These are phyloP conservation scores for Drosophila dunni DNA, from an alignment of 1,140 invertebrate species.

Conservation along the genomic window DNA sequence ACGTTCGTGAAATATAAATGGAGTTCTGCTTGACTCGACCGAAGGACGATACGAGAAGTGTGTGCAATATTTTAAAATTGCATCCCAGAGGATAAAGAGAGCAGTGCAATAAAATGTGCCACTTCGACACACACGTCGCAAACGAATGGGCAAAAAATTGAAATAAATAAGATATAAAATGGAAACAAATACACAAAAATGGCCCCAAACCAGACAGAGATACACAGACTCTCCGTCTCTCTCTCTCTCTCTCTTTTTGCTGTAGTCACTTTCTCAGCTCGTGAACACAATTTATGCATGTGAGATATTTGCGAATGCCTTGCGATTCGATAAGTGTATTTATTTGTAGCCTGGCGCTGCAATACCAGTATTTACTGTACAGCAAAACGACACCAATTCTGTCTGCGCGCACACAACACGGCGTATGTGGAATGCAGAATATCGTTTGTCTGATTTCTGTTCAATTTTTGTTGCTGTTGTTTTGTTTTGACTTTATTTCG, in stretches of 20 bases:
- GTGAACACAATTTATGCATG: conserved; percentile 65
- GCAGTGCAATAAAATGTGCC: conserved; percentile 71
- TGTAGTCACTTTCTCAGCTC: conserved; percentile 6
- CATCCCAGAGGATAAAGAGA: conserved; percentile 61
- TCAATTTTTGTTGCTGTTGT: conserved; percentile 26
- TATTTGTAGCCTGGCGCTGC: conserved; percentile 67
- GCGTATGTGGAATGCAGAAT: conserved; percentile 62
- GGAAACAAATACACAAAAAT: conserved; percentile 47
- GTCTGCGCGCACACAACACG: conserved; percentile 20
- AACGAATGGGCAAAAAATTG: conserved; percentile 75
- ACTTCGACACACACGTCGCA: conserved; percentile 68
- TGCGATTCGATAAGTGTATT: conserved; percentile 74
- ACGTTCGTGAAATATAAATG: conserved; percentile 60
- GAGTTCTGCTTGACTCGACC: conserved; percentile 33
- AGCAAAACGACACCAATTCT: conserved; percentile 64
- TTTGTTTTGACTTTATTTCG: conserved; percentile 15
- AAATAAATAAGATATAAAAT: conserved; percentile 82
- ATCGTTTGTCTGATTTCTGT: conserved; percentile 3
- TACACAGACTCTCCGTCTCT: neutral
- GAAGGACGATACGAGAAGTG: conserved; percentile 35
- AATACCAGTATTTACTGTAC: conserved; percentile 63
- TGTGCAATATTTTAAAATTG: conserved; percentile 76
- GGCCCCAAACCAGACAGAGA: conserved; percentile 14
- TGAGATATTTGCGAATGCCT: conserved; percentile 71
- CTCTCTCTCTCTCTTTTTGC: neutral